Conservation (phyloP, 2,113 vertebrate species). For the Strix aluco region DNA sequence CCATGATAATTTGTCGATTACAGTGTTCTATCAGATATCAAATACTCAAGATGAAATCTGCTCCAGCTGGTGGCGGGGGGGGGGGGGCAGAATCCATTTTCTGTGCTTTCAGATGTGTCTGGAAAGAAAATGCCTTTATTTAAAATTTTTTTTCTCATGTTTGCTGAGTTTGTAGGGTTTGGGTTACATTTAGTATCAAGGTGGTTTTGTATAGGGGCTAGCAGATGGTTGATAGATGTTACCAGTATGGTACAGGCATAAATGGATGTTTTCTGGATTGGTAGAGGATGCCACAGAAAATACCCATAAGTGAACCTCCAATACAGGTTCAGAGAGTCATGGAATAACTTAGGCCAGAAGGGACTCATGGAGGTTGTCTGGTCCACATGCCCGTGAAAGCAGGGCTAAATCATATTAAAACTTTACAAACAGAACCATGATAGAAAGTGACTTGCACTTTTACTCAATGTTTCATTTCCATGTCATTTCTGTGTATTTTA, state of each 20-base stretch:
- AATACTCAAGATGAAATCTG: slow-evolving; percentile 3
- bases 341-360: background rate
- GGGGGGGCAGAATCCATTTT: background rate
- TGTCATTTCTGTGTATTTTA: background rate
- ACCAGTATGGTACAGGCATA: background rate
- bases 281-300: background rate
- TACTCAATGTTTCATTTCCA: background rate
- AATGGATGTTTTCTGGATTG: background rate
- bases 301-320: background rate
- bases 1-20: slow-evolving; percentile 40
- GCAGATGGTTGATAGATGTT: background rate
- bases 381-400: background rate
- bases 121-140: slow-evolving; percentile 20
- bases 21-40: slow-evolving; percentile 28
- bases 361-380: background rate
- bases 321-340: background rate
- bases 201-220: background rate
- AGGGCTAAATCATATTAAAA: background rate
- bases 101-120: background rate
- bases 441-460: background rate
- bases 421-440: background rate
- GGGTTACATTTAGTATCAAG: background rate
- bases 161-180: background rate
- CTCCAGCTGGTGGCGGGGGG: background rate
- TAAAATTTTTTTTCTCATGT: background rate